Percentiles rank a stretch among this genome's conserved stretches.
These are phyloP conservation scores for Drosophila quinaria DNA, from an alignment of 2,888 invertebrate genomes.

Conservation along the genomic window DNA sequence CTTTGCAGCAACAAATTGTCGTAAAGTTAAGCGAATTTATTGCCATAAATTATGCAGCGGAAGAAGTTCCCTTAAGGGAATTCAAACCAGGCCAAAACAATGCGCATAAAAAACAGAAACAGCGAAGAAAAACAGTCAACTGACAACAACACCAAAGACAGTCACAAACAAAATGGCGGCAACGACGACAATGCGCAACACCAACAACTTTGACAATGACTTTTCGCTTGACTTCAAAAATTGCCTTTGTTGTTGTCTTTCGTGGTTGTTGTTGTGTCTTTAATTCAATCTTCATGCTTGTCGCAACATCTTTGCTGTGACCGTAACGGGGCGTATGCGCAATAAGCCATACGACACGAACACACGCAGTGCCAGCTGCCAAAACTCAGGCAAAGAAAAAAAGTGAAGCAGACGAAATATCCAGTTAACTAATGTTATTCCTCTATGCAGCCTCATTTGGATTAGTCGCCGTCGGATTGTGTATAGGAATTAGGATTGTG, in stretches of 20 bases:
- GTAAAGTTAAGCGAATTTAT: slow-evolving; percentile 82
- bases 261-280: slow-evolving; percentile 42
- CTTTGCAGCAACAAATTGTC: slow-evolving; percentile 80
- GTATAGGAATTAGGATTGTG: slow-evolving; percentile 70
- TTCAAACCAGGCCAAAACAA: slow-evolving; percentile 47
- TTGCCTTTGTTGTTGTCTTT: slow-evolving; percentile 38
- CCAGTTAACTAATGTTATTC: slow-evolving; percentile 49
- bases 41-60: slow-evolving; percentile 80
- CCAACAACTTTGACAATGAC: slow-evolving; percentile 73
- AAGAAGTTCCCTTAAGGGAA: slow-evolving; percentile 23
- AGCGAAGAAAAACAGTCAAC: slow-evolving; percentile 31
- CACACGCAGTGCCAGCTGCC: slow-evolving; percentile 34
- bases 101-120: slow-evolving; percentile 64
- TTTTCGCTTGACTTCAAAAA: slow-evolving; percentile 70
- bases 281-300: slow-evolving; percentile 72
- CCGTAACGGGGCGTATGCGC: slow-evolving; percentile 65
- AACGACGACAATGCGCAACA: slow-evolving; percentile 14
- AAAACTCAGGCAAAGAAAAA: slow-evolving; percentile 21
- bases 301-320: slow-evolving; percentile 47
- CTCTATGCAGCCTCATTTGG: slow-evolving; percentile 64
- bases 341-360: slow-evolving; percentile 57
- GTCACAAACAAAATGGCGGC: slow-evolving; percentile 69
- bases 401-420: slow-evolving; percentile 6
- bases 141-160: slow-evolving; percentile 26
- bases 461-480: slow-evolving; percentile 47